Base-by-base conservation (phyloP, 2,113 vertebrate species). In the Peucedramus taeniatus region DNA sequence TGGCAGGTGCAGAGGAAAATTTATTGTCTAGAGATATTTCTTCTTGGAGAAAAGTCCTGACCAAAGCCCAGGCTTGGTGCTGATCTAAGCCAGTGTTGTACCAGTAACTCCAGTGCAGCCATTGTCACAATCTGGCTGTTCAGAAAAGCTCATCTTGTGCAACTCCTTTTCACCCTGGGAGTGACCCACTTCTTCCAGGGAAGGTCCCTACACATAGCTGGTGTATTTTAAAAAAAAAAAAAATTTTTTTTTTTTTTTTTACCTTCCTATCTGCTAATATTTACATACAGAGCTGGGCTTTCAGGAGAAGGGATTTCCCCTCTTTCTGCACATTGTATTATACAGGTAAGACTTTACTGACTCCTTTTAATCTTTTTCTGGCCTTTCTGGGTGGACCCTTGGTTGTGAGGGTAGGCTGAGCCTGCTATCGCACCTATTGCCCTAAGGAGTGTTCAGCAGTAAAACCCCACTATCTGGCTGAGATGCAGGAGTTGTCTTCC, bases 191-290 rank as follows among this genome's bases (percentile, higher is more conserved):
- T 74, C 60, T 39, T 66, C 33, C 40, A 71, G 39, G 23, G 35
- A 54, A 77, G 23, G 45, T 7, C 30, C 33, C 11, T 40, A 17
- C 17, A 15, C 10, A 18, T 3, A 59, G 33, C 13, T 71, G 44
- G 6, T 6, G 1, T 42, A 3, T 16, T 2, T 53, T 12, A n/a
- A 23, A 50, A 40, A 18, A 5, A 35, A 49, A 69, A 42, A 15
- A 5, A 1, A 10, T 0, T 7, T 21, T 4, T 7, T 22, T 12
- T 26, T 7, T 9, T 22, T 13, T 24, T 17, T 13, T 59, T 22
- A 19, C 6, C 51, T 35, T 90, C 3, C 4, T 63, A 17, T 54
- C 49, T 79, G 8, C 19, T 13, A 61, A 7, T 37, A 33, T 69
- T 51, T 50, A 24, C 17, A 19, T 45, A 22, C 3, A 79, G 30